Conservation (phyloP, 2,797 vertebrate species). For the Anas acuta region DNA sequence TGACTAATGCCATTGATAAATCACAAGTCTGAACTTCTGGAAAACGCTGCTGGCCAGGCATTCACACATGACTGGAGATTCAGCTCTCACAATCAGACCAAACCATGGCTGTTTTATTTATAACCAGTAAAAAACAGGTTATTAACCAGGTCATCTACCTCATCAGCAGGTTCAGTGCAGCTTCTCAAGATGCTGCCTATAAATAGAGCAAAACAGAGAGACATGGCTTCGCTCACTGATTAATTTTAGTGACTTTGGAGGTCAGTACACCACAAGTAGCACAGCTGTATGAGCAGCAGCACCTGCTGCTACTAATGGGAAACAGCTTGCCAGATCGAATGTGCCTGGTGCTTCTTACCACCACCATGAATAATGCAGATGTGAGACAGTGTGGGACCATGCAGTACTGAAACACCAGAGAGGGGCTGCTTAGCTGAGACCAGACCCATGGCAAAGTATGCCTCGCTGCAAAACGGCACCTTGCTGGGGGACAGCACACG, state of each 20-base stretch:
- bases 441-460: fast-evolving
- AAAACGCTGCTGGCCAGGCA: fast-evolving
- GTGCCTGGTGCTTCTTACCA: background rate
- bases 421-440: background rate
- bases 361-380: background rate
- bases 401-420: background rate
- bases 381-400: background rate
- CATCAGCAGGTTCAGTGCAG: background rate
- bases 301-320: background rate
- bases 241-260: background rate
- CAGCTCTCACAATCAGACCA: background rate
- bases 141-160: background rate
- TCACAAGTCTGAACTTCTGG: background rate
- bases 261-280: background rate
- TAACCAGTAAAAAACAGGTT: background rate
- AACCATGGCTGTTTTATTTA: background rate
- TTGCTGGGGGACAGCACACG: fast-evolving
- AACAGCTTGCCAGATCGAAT: background rate
- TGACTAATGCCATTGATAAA: background rate
- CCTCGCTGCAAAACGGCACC: fast-evolving
- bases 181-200: background rate
- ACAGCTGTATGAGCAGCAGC: background rate
- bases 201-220: background rate
- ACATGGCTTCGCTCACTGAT: background rate
- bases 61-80: background rate